phyloP scores from a whole-genome alignment of 2,797 vertebrate genomes.

The Eutrigla gurnardus region DNA sequence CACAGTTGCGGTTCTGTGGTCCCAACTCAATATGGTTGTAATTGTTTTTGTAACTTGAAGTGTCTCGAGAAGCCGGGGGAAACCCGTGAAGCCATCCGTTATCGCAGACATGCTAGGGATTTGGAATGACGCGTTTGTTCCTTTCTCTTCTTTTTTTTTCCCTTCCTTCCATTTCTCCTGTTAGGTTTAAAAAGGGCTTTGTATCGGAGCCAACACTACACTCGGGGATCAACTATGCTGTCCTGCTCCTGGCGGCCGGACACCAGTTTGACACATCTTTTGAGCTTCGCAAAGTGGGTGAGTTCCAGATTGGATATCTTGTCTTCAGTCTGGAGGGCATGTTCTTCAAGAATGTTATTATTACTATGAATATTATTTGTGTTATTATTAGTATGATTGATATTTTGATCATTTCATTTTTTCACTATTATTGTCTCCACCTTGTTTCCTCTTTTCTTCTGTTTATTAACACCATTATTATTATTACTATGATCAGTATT shows the following conservation, averaged over 20 bases:
- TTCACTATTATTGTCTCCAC: no score
- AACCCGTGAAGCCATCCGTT: conserved; percentile 31
- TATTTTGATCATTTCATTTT: no score
- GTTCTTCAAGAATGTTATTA: no score
- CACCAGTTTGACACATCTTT: conserved; percentile 97
- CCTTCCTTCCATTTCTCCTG: conserved; percentile 34
- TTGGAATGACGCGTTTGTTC: conserved; percentile 45
- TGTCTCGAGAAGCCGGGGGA: conserved; percentile 34
- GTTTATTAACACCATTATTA: no score
- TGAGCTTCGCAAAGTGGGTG: conserved; percentile 99
- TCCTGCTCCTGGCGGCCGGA: conserved; percentile 94
- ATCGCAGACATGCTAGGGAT: conserved; percentile 25
- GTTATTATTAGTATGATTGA: no score
- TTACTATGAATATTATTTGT: no score
- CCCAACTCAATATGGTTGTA: conserved; percentile 69
- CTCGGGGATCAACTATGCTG: conserved; percentile 98
- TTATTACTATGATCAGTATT: no score
- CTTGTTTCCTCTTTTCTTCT: no score
- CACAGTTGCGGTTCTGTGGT: conserved; percentile 45
- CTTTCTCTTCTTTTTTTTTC: conserved; percentile 30
- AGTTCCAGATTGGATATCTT: conserved; percentile 58
- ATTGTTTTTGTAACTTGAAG: conserved; percentile 58
- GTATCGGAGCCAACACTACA: conserved; percentile 97
- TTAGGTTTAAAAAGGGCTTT: conserved; percentile 96
- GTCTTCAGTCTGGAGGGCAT: not conserved